Base-by-base conservation (phyloP, 1,140 invertebrate genomes). In the Portunus trituberculatus region DNA sequence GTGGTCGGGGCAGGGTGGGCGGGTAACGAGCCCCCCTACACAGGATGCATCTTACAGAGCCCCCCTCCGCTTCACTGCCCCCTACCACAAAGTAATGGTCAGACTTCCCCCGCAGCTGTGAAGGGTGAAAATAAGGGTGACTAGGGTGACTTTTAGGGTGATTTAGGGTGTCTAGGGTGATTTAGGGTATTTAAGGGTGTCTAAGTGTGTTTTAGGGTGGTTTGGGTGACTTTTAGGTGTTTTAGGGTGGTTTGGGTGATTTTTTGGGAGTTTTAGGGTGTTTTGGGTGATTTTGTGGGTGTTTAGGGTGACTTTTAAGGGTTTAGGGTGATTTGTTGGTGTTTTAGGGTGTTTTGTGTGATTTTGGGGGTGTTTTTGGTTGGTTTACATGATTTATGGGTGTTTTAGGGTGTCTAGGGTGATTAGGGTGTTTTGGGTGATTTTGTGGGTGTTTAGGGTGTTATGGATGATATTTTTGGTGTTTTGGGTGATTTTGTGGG, bases 21-120 rank as follows among this genome's bases (percentile, higher is more conserved):
- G 99, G 99, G 97, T 99, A 99, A 59, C 98, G 97, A 31, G 98
- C 97, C 29, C 99, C 99, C 97, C 99, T 98, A 96, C 99, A 99
- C 14, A 98, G 97, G 87, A 99, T 98, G 67, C 98, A 98, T 29
- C 98, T 97, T 4, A 99, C 97, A n/a, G 4, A 2, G 91, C 98
- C 98, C 97, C 98, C 98, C 83, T 98, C 97, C 7, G 97, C 97
- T 97, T 99, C 99, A 94, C 97, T 98, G 0, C 99, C 96, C 0
- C 98, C 98, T 82, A 99, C 98, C 59, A 99, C 97, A 97, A 99
- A 99, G 96, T 98, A 98, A 97, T 98, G 97, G 97, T 99, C 99
- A 96, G 98, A 96, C 98, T 98, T 96, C 98, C 98, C 97, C 98
- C 98, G 39, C 8, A 91, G 91, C 96, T 96, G 94, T 31, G 29